Percentiles rank a stretch among this genome's conserved stretches.
These are phyloP conservation scores for Lepidurus arcticus DNA, from an alignment of 1,140 invertebrate genomes.

Conservation along the genomic window DNA sequence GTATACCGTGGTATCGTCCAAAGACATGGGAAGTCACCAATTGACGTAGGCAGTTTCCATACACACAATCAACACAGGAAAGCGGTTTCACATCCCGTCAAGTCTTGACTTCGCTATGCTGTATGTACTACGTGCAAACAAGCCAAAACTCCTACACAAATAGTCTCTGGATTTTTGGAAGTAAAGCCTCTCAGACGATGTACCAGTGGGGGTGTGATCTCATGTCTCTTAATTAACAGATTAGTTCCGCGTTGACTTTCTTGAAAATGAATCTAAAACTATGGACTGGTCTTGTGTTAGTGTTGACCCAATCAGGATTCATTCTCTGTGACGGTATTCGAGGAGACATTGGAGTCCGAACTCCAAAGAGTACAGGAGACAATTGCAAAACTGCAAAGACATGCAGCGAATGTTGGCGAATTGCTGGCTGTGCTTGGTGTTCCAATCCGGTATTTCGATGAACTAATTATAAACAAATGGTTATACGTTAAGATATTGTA, in stretches of 20 bases:
- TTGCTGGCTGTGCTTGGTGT: background rate
- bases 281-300: background rate
- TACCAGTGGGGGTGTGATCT: background rate
- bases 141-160: background rate
- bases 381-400: background rate
- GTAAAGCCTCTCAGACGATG: background rate
- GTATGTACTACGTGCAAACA: background rate
- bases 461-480: background rate
- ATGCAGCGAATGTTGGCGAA: conserved; percentile 9
- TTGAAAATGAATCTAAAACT: background rate
- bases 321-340: background rate
- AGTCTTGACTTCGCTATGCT: background rate
- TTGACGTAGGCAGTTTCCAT: background rate
- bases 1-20: background rate
- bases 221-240: background rate
- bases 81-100: background rate
- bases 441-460: background rate
- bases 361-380: background rate
- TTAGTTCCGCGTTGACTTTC: background rate
- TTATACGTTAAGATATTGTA: background rate
- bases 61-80: background rate
- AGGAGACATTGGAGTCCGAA: background rate
- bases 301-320: background rate
- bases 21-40: background rate
- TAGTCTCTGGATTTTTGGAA: background rate